A percentile compares a stretch with the other conserved stretches of the same genome.
phyloP scores from a whole-genome alignment of 2,888 invertebrate genomes.

The Drosophila gaucha region DNA sequence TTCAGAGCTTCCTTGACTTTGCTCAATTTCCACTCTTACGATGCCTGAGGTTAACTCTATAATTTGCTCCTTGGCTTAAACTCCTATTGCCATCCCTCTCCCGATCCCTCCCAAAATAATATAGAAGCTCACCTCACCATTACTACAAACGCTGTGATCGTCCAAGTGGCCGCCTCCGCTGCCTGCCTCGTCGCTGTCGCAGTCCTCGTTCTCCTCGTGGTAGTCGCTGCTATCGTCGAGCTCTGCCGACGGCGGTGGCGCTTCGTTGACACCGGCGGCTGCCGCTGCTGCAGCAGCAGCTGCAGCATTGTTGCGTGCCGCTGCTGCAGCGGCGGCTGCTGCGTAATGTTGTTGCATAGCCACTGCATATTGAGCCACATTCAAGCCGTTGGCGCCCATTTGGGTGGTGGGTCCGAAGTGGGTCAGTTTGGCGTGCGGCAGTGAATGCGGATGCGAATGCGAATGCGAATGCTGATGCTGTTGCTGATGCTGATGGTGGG shows the following conservation, averaged over 20 bases:
- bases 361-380: slow-evolving; percentile 82
- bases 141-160: slow-evolving; percentile 84
- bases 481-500: slow-evolving; percentile 45
- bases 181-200: slow-evolving; percentile 82
- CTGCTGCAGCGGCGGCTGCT: slow-evolving; percentile 78
- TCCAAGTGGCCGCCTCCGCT: slow-evolving; percentile 78
- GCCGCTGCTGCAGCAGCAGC: slow-evolving; percentile 61
- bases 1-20: neutral
- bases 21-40: neutral
- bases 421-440: slow-evolving; percentile 69
- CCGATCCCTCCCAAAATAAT: slow-evolving; percentile 56
- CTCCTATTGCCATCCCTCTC: no score
- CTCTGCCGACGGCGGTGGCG: slow-evolving; percentile 70
- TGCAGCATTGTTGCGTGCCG: slow-evolving; percentile 75
- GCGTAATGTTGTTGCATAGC: slow-evolving; percentile 83
- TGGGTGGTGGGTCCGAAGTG: slow-evolving; percentile 71
- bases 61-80: no score
- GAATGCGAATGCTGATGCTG: slow-evolving; percentile 37
- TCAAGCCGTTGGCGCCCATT: slow-evolving; percentile 78
- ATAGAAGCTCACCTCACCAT: slow-evolving; percentile 84
- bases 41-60: neutral
- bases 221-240: slow-evolving; percentile 83
- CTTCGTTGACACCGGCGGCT: slow-evolving; percentile 38
- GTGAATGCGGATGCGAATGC: slow-evolving; percentile 44
- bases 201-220: slow-evolving; percentile 82